A percentile compares a stretch with the other conserved stretches of the same genome.
Conservation (phyloP, 92 coral and sea anemone species). For the Bergia puertoricense region DNA sequence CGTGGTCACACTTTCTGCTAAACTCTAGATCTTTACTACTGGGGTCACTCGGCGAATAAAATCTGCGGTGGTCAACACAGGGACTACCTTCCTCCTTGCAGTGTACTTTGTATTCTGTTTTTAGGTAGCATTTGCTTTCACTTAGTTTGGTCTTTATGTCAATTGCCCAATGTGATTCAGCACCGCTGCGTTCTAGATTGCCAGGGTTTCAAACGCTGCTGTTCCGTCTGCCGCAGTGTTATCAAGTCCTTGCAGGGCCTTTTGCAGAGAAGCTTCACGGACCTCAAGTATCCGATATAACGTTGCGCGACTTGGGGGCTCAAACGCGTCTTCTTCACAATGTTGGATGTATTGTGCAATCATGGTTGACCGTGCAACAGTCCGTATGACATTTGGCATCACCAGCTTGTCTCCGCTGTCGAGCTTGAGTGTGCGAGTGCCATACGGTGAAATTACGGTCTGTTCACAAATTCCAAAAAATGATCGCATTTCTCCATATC, state of each 20-base stretch:
- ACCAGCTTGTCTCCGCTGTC: conserved; percentile 38
- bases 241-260: conserved; percentile 44
- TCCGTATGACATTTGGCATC: conserved; percentile 44
- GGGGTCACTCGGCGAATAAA: conserved; percentile 41
- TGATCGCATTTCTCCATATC: conserved; percentile 34
- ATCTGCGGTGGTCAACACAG: conserved; percentile 48
- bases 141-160: conserved; percentile 35
- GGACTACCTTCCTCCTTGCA: conserved; percentile 41
- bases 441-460: conserved; percentile 53
- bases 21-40: conserved; percentile 15
- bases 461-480: conserved; percentile 48
- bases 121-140: conserved; percentile 49
- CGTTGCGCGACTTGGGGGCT: conserved; percentile 41
- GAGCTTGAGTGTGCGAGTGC: conserved; percentile 39
- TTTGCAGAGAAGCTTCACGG: conserved; percentile 45
- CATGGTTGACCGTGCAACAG: conserved; percentile 44
- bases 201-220: conserved; percentile 49
- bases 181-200: conserved; percentile 43
- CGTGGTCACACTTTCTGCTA: conserved; percentile 39
- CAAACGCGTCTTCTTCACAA: conserved; percentile 31
- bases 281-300: conserved; percentile 46
- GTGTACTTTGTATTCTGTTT: conserved; percentile 52
- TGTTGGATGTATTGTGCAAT: conserved; percentile 30
- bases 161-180: conserved; percentile 34
- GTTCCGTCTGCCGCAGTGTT: conserved; percentile 45